Base-by-base conservation (phyloP, 2,113 vertebrate species). In the Tragelaphus imberbis region DNA sequence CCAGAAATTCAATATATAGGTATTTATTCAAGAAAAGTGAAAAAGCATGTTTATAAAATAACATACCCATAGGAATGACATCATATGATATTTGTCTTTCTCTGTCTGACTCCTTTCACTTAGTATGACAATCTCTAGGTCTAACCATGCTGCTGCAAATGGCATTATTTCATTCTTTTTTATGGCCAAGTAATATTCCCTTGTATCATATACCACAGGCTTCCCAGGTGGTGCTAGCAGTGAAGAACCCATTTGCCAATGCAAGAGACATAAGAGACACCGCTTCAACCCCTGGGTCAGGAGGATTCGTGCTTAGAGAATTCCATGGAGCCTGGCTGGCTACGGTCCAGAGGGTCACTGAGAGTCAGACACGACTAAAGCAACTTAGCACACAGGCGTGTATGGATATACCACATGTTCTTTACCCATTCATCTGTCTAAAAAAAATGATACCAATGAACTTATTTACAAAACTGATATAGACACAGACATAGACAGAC, bases 341-440 rank as follows among this genome's bases (percentile, higher is more conserved):
- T 75, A 13, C 3, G 3, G 36, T 13, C 71, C 71, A 75, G n/a
- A 5, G 21, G 71, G 36, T 40, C 10, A 40, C 36, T 25, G 13
- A 75, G 36, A 75, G 36, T 44, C 36, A 13, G 71, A 75, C 36
- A 75, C 0, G 5, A 40, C 21, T 75, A 14, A 44, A 25, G 36
- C 71, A 75, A 14, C 21, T 44, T 44, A 7, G 71, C 36, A 25
- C 36, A 27, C 12, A 27, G 0, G 0, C 23, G 1, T 12, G 16
- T 21, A 3, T 19, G 79, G 4, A 51, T 11, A 6, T 11, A 6
- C 79, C 28, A 11, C 5, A 0, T 6, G 28, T 6, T 51, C 79
- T 81, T 81, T 12, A 51, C 30, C 28, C 28, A 81, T 2, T 15
- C 25, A 15, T 79, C 49, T 81, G 79, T 53, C 30, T 7, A 53